phyloP scores from a whole-genome alignment of 2,113 vertebrate genomes.

The Siniperca chuatsi region DNA sequence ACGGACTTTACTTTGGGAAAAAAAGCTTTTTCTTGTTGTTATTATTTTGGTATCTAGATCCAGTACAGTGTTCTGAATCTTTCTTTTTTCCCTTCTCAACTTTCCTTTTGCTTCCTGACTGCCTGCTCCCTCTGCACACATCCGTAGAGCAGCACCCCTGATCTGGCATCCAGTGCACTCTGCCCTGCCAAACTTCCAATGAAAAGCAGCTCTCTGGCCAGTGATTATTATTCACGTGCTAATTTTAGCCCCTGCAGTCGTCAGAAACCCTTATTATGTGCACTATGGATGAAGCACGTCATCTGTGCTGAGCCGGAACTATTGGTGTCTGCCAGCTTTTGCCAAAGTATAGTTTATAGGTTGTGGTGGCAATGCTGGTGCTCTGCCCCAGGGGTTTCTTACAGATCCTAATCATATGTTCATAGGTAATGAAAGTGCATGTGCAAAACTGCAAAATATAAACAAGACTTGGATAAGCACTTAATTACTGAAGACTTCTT shows the following conservation, averaged over 20 bases:
- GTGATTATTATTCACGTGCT: constrained; percentile 73
- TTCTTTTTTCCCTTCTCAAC: constrained; percentile 29
- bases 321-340: constrained; percentile 39
- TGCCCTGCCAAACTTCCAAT: constrained; percentile 63
- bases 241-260: constrained; percentile 71
- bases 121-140: constrained; percentile 44
- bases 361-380: constrained; percentile 28
- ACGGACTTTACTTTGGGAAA: constrained; percentile 23
- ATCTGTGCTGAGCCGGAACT: constrained; percentile 48
- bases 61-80: neutral
- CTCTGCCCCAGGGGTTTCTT: constrained; percentile 37
- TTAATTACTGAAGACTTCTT: constrained; percentile 31
- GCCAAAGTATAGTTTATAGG: constrained; percentile 46
- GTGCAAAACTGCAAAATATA: constrained; percentile 41
- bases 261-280: constrained; percentile 53
- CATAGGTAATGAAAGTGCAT: constrained; percentile 42
- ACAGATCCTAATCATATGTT: constrained; percentile 52
- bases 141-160: constrained; percentile 38
- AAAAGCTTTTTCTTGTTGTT: constrained; percentile 11
- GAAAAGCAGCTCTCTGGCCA: constrained; percentile 63
- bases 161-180: constrained; percentile 47
- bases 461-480: constrained; percentile 40
- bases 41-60: constrained; percentile 41
- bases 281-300: constrained; percentile 43
- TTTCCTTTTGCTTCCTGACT: constrained; percentile 48